Conservation (phyloP, 2,797 vertebrate species). For the Dallia pectoralis region DNA sequence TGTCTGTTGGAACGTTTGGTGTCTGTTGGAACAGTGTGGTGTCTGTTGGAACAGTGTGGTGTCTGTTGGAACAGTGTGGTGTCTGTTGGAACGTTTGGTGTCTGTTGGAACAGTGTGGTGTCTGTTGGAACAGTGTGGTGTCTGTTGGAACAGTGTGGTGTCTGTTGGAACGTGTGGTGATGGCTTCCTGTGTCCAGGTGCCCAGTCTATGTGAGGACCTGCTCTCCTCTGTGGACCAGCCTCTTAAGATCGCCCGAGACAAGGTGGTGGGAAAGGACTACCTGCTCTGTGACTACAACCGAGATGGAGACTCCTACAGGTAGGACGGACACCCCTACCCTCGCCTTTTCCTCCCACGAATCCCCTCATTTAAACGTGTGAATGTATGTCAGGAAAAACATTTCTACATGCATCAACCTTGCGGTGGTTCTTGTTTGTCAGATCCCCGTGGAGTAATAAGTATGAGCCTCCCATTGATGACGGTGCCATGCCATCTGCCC, state of each 20-base stretch:
- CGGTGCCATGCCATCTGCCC: constrained; percentile 96
- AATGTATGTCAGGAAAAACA: neutral
- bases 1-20: neutral
- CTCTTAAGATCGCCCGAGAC: constrained; percentile 97
- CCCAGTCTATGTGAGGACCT: constrained; percentile 97
- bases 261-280: constrained; percentile 98
- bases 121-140: neutral
- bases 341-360: neutral
- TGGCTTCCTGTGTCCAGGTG: constrained; percentile 72
- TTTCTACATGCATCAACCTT: neutral
- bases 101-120: too few species aligned
- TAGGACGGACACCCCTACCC: constrained; percentile 48
- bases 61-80: too few species aligned
- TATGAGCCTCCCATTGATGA: constrained; percentile 98
- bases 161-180: neutral
- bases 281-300: constrained; percentile 97
- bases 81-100: neutral
- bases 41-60: neutral
- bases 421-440: constrained; percentile 48
- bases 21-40: too few species aligned
- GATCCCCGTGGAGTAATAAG: constrained; percentile 99
- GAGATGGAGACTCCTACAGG: constrained; percentile 98
- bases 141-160: neutral
- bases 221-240: constrained; percentile 98
- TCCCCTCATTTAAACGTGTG: neutral